These are phyloP conservation scores for Trichoplax adhaerens DNA, from an alignment of 37 sponge, comb jelly and placozoan genomes.

Conservation along the genomic window DNA sequence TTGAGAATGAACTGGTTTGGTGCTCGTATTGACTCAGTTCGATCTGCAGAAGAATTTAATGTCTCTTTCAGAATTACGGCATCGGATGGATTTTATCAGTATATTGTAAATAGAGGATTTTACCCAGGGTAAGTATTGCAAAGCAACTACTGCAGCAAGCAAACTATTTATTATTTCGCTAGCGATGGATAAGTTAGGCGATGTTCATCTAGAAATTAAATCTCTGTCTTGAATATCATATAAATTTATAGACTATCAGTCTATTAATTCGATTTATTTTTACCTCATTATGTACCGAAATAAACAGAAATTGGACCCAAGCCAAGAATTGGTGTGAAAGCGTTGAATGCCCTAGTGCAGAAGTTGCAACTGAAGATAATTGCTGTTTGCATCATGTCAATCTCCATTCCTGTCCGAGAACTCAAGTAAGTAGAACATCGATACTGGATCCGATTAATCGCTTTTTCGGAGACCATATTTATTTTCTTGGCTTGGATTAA, in stretches of 20 bases:
- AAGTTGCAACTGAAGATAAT: conserved; percentile 4
- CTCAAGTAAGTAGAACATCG: too few species aligned
- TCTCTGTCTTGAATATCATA: too few species aligned
- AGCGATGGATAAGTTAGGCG: too few species aligned
- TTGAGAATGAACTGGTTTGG: conserved; percentile 19
- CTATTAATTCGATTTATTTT: too few species aligned
- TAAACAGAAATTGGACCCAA: too few species aligned
- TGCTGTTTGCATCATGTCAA: conserved; percentile 77
- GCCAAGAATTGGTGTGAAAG: not conserved
- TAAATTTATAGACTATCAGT: too few species aligned
- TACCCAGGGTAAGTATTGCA: not conserved
- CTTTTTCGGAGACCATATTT: too few species aligned
- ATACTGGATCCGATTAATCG: too few species aligned
- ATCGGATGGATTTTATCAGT: conserved; percentile 7
- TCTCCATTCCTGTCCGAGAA: conserved; percentile 41
- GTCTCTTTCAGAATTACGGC: conserved; percentile 14
- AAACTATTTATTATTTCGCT: not conserved
- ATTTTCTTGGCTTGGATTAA: too few species aligned
- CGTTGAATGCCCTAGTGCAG: conserved; percentile 4
- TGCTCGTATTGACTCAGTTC: conserved; percentile 9
- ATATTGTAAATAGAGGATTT: not conserved
- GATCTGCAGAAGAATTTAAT: conserved; percentile 9
- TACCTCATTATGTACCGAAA: too few species aligned
- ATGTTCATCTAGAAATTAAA: too few species aligned
- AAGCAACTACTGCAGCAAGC: conserved; percentile 7